A percentile compares a stretch with the other conserved stretches of the same genome.
Conservation (phyloP, 1,140 invertebrate species). For the Neodiprion lecontei region DNA sequence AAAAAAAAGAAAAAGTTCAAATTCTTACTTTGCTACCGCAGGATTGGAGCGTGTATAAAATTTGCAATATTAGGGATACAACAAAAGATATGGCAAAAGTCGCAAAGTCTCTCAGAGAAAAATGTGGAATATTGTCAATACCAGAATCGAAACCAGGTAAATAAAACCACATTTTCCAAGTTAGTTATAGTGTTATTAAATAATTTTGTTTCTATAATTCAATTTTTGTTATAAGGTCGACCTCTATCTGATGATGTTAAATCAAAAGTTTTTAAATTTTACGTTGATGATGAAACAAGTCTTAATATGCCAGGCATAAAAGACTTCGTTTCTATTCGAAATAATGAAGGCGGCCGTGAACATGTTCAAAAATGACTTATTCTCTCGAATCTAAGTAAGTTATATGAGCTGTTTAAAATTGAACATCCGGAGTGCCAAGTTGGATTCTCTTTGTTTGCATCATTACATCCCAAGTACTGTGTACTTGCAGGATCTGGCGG, state of each 20-base stretch:
- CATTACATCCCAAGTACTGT: constrained; percentile 28
- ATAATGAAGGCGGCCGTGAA: constrained; percentile 7
- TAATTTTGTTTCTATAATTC: too few species aligned
- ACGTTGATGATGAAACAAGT: background rate
- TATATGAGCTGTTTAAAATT: background rate
- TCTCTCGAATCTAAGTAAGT: background rate
- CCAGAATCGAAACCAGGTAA: too few species aligned
- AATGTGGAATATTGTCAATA: too few species aligned
- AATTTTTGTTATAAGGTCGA: too few species aligned
- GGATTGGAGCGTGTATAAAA: background rate
- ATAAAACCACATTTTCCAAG: too few species aligned
- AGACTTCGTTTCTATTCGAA: constrained; percentile 18
- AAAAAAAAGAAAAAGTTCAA: background rate
- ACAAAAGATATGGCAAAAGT: too few species aligned
- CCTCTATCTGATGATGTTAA: too few species aligned
- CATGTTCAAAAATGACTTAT: constrained; percentile 22
- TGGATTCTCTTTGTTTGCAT: constrained; percentile 33
- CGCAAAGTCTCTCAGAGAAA: too few species aligned
- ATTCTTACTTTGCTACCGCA: background rate
- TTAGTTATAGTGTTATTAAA: too few species aligned
- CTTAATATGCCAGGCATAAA: constrained; percentile 20
- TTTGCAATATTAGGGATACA: background rate
- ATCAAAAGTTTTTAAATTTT: background rate
- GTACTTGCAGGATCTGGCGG: constrained; percentile 29
- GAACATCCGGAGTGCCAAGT: constrained; percentile 26